A percentile compares a stretch with the other conserved stretches of the same genome.
These are phyloP conservation scores for Oncorhynchus masou DNA, from an alignment of 2,113 vertebrate genomes.

Conservation along the genomic window DNA sequence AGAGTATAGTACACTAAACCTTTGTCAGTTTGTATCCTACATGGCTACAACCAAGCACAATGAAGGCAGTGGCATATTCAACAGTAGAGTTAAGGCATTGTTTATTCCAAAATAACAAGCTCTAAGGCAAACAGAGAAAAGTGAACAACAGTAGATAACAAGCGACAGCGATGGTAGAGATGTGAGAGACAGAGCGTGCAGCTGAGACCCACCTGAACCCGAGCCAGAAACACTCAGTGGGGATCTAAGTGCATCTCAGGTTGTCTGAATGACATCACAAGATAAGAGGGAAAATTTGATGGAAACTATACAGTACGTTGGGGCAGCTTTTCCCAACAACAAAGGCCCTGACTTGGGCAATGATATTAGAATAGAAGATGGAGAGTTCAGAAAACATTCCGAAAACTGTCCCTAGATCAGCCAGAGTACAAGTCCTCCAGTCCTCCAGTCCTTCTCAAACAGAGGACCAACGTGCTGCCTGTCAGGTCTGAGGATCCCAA, in stretches of 20 bases:
- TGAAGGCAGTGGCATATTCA: too few relatives aligned
- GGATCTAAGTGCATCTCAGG: neutral
- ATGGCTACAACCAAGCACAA: too few relatives aligned
- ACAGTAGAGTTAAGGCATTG: conserved; percentile 58
- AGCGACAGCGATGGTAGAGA: conserved; percentile 35
- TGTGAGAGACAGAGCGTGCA: conserved; percentile 11
- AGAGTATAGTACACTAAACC: too few relatives aligned
- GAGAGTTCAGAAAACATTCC: neutral
- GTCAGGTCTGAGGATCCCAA: neutral
- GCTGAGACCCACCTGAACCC: neutral
- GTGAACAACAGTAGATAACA: conserved; percentile 56
- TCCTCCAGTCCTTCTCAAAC: neutral
- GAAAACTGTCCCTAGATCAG: neutral
- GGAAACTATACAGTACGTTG: neutral
- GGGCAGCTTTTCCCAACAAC: conserved; percentile 29
- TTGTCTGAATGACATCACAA: neutral
- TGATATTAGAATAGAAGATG: conserved; percentile 28
- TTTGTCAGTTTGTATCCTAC: conserved; percentile 83
- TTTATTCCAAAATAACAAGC: conserved; percentile 78
- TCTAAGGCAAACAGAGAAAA: conserved; percentile 66
- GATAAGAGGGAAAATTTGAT: too few relatives aligned
- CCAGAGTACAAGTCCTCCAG: conserved; percentile 4
- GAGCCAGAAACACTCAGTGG: neutral
- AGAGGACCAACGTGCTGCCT: neutral
- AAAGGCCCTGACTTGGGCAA: conserved; percentile 26